These are phyloP conservation scores for Notarius lentiginosus DNA, from an alignment of 2,113 vertebrate genomes.

Conservation along the genomic window DNA sequence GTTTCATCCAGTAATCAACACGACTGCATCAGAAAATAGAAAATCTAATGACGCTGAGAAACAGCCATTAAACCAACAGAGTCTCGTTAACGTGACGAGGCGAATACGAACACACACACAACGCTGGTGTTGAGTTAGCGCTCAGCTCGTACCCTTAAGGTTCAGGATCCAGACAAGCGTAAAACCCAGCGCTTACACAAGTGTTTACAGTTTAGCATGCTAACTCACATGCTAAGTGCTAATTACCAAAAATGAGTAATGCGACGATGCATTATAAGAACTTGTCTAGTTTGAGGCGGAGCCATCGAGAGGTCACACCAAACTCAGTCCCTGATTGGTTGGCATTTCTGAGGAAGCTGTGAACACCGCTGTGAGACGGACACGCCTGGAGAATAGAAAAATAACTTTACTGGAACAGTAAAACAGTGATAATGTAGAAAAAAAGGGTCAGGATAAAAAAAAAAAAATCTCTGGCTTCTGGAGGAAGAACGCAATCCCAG, in stretches of 20 bases:
- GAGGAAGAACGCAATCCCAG: not conserved
- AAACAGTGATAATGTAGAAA: not conserved
- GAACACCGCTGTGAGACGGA: not conserved
- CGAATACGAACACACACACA: not conserved
- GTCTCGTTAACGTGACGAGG: not conserved
- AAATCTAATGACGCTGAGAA: not conserved
- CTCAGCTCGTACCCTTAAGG: not conserved
- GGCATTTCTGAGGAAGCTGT: not conserved
- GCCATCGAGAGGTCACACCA: not conserved
- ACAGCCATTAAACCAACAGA: not conserved
- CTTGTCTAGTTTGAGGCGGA: not conserved
- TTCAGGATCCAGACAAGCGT: not conserved
- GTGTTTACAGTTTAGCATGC: not conserved
- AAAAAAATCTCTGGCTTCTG: slow-evolving; percentile 4
- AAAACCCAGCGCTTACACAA: not conserved
- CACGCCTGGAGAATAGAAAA: not conserved
- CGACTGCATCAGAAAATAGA: slow-evolving; percentile 8
- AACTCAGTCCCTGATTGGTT: not conserved
- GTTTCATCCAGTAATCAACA: not conserved
- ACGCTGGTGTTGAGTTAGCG: not conserved
- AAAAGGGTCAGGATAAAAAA: not conserved
- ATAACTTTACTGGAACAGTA: slow-evolving; percentile 40
- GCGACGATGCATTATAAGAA: not conserved
- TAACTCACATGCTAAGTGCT: not conserved
- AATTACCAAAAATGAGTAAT: not conserved